Evolutionary conservation across 2,888 invertebrate genomes (phyloP).

Genomic region (Acanthosepion pharaonis): DNA sequence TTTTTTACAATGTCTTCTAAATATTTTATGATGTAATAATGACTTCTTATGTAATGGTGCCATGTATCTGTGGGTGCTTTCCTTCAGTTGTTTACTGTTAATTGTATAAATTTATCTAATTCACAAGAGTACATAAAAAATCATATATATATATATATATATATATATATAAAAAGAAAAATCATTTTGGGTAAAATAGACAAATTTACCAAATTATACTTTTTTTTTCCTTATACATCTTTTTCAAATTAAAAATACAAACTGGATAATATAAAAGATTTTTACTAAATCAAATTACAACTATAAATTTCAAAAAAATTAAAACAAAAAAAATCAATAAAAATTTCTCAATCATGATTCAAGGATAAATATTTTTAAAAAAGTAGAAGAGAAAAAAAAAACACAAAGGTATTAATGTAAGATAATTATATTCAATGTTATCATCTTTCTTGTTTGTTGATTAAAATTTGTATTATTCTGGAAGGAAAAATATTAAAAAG

Average conservation of each 20-base stretch:
- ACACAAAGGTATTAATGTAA: too few relatives aligned
- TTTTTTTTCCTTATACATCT: background rate
- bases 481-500: background rate
- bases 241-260: background rate
- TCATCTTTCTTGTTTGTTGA: background rate
- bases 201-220: background rate
- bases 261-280: background rate
- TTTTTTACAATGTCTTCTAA: background rate
- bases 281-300: background rate
- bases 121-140: background rate
- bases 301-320: background rate
- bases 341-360: background rate
- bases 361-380: background rate
- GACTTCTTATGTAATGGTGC: background rate
- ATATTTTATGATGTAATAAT: background rate
- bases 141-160: too few relatives aligned
- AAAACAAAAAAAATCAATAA: background rate
- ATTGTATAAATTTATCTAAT: background rate
- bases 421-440: too few relatives aligned
- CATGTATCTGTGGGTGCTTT: background rate
- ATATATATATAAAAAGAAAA: too few relatives aligned
- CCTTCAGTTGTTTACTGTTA: too few relatives aligned
- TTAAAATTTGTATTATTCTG: background rate
- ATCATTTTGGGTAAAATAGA: background rate
- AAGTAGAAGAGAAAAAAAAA: too few relatives aligned